Evolutionary conservation across 2,888 invertebrate species (phyloP).

Genomic region (Pristionchus entomophagus): DNA sequence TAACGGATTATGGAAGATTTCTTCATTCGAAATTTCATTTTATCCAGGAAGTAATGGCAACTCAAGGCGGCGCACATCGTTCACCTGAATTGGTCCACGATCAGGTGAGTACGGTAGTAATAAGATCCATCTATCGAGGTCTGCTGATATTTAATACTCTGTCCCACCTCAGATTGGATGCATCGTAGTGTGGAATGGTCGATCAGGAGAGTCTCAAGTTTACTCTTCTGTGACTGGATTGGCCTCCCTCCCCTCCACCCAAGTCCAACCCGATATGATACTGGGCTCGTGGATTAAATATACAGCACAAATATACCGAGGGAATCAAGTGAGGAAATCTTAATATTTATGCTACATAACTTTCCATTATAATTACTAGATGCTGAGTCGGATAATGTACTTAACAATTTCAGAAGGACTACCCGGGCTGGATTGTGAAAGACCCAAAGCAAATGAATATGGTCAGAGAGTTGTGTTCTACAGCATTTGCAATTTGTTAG

Average conservation of each 20-base stretch:
- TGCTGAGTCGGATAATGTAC: no score
- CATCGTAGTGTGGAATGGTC: constrained; percentile 24
- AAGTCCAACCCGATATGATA: constrained; percentile 19
- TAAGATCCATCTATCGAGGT: no score
- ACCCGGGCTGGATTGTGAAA: constrained; percentile 13
- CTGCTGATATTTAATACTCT: background rate
- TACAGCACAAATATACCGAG: constrained; percentile 11
- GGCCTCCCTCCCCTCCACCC: constrained; percentile 13
- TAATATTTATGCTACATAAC: background rate
- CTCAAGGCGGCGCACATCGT: constrained; percentile 43
- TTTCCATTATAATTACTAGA: background rate
- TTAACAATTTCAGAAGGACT: no score
- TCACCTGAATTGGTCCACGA: constrained; percentile 21
- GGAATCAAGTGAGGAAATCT: constrained; percentile 4
- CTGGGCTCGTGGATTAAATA: constrained; percentile 42
- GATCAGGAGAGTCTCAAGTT: background rate
- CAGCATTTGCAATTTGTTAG: no score
- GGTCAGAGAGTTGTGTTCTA: constrained; percentile 35
- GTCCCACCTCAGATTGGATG: constrained; percentile 11
- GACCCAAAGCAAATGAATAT: constrained; percentile 29
- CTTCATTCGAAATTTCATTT: no score
- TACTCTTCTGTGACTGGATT: constrained; percentile 46
- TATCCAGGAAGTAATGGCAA: background rate
- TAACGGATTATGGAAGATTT: no score
- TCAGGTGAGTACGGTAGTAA: background rate